Percentiles rank a stretch among this genome's conserved stretches.
These are phyloP conservation scores for Axis porcinus DNA, from an alignment of 2,113 vertebrate species.

Conservation along the genomic window DNA sequence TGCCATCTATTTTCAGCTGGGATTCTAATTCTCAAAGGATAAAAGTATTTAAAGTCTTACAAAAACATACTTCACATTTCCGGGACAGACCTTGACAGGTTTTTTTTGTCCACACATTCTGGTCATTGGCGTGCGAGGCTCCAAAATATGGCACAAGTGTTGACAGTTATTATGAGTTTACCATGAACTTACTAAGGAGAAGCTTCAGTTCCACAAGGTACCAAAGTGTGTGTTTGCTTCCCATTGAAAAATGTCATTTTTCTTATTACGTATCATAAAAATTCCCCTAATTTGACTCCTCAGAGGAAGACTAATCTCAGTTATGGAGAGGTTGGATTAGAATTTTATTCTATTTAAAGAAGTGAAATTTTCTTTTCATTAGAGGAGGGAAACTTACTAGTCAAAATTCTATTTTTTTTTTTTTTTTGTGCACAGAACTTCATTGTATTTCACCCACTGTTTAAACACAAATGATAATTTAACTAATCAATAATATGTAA, in stretches of 20 bases:
- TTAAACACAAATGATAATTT: background rate
- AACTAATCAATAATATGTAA: background rate
- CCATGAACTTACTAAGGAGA: background rate
- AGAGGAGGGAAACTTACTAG: background rate
- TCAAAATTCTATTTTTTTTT: background rate
- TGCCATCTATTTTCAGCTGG: background rate
- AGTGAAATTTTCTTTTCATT: background rate
- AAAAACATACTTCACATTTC: background rate
- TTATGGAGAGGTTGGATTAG: background rate
- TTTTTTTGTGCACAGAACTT: background rate
- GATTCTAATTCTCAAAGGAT: background rate
- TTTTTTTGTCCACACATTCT: background rate
- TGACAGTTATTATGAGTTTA: background rate
- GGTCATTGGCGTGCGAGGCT: background rate
- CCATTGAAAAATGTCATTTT: background rate
- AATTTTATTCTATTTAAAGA: background rate
- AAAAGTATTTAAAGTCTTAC: background rate
- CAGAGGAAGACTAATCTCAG: background rate
- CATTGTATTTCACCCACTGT: background rate
- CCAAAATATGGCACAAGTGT: background rate
- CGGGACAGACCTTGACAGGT: background rate
- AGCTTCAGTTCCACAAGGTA: background rate
- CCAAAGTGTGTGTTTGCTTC: background rate
- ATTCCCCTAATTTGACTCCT: background rate
- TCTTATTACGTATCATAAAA: background rate